Base-by-base conservation (phyloP, 1,140 invertebrate species). In the Drosophila pandora region DNA sequence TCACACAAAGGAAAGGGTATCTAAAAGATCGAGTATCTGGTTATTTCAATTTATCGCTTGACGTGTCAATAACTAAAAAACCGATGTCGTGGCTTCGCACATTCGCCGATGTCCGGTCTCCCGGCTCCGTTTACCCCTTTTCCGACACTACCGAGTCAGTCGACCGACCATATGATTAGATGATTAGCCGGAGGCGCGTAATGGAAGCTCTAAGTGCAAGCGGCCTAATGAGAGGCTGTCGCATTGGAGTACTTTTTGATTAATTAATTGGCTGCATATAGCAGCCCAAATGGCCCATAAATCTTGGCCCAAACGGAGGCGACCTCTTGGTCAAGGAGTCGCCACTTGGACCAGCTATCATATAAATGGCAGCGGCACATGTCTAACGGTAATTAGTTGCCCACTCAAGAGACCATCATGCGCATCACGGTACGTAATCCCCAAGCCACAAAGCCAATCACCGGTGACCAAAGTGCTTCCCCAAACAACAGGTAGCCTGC, bases 121-220 rank as follows among this genome's bases (percentile, higher is more conserved):
- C 41, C 13, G 6, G 6, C 5, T 43, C 41, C 41, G 17, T 2
- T 2, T 43, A 2, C 17, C 41, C 13, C 41, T 7, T 39, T 47
- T 50, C 25, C 25, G 23, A 25, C 45, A 1, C 30, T 12, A 41
- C 63, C 63, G 62, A 65, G 58, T 28, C 25, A 65, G 43, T 49
- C 23, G 17, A 25, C 9, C 32, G 60, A 54, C 55, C 62, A 48
- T 65, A 65, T 65, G 56, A 65, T 65, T 65, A 10, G 62, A 45
- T 22, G 32, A 65, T 82, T 88, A 76, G 79, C 78, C 70, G 54
- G 48, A 65, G 83, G 78, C 83, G 75, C 82, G 65, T 68, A 88
- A 79, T 88, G 73, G 72, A 74, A 85, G 69, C 74, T 74, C 28
- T 73, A 77, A 84, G 81, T 85, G 81, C 80, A 63, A 58, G 67